phyloP scores from a whole-genome alignment of 1,140 invertebrate species.

The Anoplolepis gracilipes region DNA sequence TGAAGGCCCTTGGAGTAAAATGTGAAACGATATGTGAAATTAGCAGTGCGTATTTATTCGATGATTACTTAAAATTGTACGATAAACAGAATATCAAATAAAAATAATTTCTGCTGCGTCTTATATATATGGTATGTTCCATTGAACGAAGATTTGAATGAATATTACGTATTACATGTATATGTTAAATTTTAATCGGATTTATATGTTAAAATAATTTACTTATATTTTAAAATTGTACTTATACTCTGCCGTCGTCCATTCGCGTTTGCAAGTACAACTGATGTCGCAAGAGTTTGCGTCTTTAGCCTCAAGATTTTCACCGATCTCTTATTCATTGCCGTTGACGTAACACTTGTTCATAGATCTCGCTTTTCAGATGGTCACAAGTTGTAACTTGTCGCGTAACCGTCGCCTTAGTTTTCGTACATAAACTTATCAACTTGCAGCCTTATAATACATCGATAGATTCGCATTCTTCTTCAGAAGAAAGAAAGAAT shows the following conservation, averaged over 20 bases:
- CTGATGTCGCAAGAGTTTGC: slow-evolving; percentile 56
- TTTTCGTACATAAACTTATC: slow-evolving; percentile 63
- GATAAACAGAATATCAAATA: not conserved
- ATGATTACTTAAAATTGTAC: not conserved
- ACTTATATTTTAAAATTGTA: not conserved
- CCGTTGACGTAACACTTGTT: slow-evolving; percentile 73
- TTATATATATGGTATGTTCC: not conserved
- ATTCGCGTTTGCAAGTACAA: slow-evolving; percentile 44
- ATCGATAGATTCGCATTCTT: slow-evolving; percentile 62
- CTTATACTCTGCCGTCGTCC: slow-evolving; percentile 32
- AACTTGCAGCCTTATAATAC: slow-evolving; percentile 66
- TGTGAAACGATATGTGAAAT: not conserved
- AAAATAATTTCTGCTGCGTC: too few species aligned
- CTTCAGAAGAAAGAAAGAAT: slow-evolving; percentile 11
- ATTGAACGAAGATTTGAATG: not conserved
- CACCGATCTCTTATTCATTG: slow-evolving; percentile 59
- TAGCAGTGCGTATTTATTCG: not conserved
- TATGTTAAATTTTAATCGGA: too few species aligned
- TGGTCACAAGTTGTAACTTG: slow-evolving; percentile 66
- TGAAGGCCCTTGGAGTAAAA: not conserved
- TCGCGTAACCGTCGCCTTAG: slow-evolving; percentile 63
- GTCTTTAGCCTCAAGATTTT: slow-evolving; percentile 64
- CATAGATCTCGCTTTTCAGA: slow-evolving; percentile 23
- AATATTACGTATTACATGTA: too few species aligned
- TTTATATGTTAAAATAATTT: not conserved